Evolutionary conservation across 2,797 vertebrate species (phyloP).

Genomic region (Chromobotia macracanthus): DNA sequence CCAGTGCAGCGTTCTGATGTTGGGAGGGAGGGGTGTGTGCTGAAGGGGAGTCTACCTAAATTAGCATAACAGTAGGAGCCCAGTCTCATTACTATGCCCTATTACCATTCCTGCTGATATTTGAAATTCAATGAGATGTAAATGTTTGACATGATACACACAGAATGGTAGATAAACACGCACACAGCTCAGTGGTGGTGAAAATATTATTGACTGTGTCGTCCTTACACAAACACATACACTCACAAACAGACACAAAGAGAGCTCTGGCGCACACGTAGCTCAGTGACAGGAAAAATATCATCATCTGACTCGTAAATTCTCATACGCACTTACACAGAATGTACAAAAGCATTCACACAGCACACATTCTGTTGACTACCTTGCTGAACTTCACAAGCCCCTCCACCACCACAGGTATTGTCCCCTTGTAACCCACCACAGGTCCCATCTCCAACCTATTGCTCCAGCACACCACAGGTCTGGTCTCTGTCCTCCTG

Average conservation of each 20-base stretch:
- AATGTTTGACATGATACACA: constrained; percentile 84
- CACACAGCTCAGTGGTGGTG: constrained; percentile 77
- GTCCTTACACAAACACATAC: constrained; percentile 51
- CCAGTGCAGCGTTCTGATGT: background rate
- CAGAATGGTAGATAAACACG: constrained; percentile 77
- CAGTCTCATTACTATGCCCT: constrained; percentile 83
- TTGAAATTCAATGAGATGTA: constrained; percentile 88
- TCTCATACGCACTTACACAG: constrained; percentile 23
- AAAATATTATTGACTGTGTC: constrained; percentile 78
- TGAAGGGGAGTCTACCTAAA: constrained; percentile 62
- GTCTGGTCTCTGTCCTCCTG: background rate
- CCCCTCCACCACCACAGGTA: too few species aligned
- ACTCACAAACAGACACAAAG: constrained; percentile 36
- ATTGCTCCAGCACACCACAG: background rate
- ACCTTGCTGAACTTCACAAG: too few species aligned
- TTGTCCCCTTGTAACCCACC: background rate
- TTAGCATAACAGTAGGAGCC: constrained; percentile 84
- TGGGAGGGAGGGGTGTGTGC: constrained; percentile 36
- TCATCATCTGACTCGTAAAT: constrained; percentile 41
- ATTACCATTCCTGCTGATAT: constrained; percentile 84
- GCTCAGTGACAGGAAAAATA: constrained; percentile 51
- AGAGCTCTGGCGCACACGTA: constrained; percentile 28
- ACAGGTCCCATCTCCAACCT: background rate
- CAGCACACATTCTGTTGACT: too few species aligned
- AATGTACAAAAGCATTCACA: too few species aligned